Conservation (phyloP, 2,888 invertebrate species). For the Phania funesta region DNA sequence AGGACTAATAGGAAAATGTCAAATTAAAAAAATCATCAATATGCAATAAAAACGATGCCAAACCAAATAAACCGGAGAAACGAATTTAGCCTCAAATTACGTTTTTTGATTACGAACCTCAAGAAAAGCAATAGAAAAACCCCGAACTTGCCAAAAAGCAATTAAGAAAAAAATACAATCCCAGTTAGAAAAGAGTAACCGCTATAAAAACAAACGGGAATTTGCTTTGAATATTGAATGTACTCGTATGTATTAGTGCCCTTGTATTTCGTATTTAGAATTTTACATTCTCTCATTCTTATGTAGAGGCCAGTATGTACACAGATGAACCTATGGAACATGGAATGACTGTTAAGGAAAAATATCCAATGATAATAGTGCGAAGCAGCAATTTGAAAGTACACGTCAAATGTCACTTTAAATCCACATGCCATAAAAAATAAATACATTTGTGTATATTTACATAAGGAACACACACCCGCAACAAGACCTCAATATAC, state of each 20-base stretch:
- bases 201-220: conserved; percentile 51
- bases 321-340: too few relatives aligned
- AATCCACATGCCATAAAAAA: conserved; percentile 57
- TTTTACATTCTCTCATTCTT: too few relatives aligned
- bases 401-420: conserved; percentile 61
- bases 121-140: conserved; percentile 40
- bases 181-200: too few relatives aligned
- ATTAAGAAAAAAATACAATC: conserved; percentile 10
- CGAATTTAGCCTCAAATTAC: conserved; percentile 38
- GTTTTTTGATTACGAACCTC: conserved; percentile 53
- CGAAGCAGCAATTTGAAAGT: conserved; percentile 42
- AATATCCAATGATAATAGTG: conserved; percentile 63
- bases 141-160: too few relatives aligned
- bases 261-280: too few relatives aligned
- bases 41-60: not conserved
- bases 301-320: too few relatives aligned
- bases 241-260: too few relatives aligned
- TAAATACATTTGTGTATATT: not conserved
- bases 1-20: conserved; percentile 33
- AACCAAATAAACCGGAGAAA: not conserved
- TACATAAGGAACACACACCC: not conserved
- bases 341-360: too few relatives aligned
- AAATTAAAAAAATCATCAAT: not conserved
- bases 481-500: conserved; percentile 31
- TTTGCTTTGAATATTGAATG: conserved; percentile 8